A percentile compares a stretch with the other conserved stretches of the same genome.
Conservation (phyloP, 2,888 invertebrate genomes). For the Eupeodes latifasciatus region DNA sequence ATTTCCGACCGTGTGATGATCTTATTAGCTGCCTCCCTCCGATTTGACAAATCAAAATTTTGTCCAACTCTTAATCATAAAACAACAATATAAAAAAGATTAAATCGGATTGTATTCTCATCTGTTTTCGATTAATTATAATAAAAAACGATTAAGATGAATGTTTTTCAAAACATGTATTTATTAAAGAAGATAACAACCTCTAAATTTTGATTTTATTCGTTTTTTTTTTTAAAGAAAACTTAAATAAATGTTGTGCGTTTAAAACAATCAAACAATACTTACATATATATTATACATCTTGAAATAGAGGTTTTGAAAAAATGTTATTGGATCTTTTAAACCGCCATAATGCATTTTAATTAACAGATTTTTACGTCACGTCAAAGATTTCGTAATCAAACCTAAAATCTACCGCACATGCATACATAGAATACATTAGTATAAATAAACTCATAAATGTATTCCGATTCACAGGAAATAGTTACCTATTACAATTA, state of each 20-base stretch:
- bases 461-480: constrained; percentile 25
- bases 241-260: constrained; percentile 5
- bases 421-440: constrained; percentile 21
- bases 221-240: not conserved
- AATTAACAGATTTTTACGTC: not conserved
- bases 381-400: constrained; percentile 39
- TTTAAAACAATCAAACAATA: constrained; percentile 34
- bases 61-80: no score
- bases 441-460: constrained; percentile 28
- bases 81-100: no score
- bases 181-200: no score
- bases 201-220: no score
- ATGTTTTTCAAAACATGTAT: no score
- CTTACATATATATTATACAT: not conserved
- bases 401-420: constrained; percentile 30
- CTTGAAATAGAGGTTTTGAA: not conserved
- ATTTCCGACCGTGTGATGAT: no score
- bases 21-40: no score
- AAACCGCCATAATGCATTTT: not conserved
- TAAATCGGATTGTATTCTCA: no score
- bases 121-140: no score
- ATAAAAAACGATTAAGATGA: no score
- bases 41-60: no score
- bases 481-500: constrained; percentile 13
- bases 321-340: not conserved